phyloP scores from a whole-genome alignment of 1,140 invertebrate species.

The Panulirus ornatus region DNA sequence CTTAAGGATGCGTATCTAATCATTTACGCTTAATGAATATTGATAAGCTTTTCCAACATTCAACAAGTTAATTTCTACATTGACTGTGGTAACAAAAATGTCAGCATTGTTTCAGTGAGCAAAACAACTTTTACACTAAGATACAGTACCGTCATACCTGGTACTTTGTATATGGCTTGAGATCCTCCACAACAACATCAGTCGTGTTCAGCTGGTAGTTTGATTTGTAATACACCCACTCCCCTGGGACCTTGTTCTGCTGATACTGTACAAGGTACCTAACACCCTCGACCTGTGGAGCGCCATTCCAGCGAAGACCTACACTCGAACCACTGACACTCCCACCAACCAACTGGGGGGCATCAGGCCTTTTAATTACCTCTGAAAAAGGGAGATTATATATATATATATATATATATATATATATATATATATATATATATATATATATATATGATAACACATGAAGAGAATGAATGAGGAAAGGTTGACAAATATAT shows the following conservation, averaged over 20 bases:
- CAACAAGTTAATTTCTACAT: neutral
- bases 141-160: constrained; percentile 78
- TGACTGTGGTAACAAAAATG: too few species aligned
- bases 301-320: constrained; percentile 88
- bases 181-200: constrained; percentile 85
- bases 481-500: too few species aligned
- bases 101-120: too few species aligned
- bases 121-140: neutral
- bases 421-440: neutral
- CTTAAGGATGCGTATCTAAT: constrained; percentile 7
- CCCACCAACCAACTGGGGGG: constrained; percentile 87
- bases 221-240: constrained; percentile 87
- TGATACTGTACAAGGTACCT: constrained; percentile 88
- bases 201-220: constrained; percentile 83
- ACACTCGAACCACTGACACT: constrained; percentile 86
- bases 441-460: too few species aligned
- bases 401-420: neutral
- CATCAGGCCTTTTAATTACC: constrained; percentile 84
- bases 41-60: neutral
- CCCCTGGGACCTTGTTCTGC: constrained; percentile 83
- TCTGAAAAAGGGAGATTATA: constrained; percentile 78
- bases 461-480: too few species aligned
- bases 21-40: constrained; percentile 62
- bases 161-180: constrained; percentile 91
- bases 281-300: constrained; percentile 81